Conservation (phyloP, 35 echinoderm and acorn worm species). For the Lytechinus pictus region DNA sequence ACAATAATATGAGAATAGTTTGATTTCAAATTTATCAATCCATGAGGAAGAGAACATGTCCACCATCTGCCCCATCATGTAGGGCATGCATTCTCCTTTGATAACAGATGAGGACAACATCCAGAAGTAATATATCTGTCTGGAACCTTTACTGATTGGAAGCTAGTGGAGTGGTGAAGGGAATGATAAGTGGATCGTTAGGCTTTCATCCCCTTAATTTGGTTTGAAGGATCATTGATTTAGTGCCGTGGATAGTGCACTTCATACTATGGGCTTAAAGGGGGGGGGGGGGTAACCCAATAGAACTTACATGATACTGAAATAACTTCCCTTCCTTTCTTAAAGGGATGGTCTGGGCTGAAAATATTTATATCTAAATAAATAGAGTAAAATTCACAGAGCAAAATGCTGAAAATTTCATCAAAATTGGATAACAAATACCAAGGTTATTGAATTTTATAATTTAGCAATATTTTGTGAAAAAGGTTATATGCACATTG, state of each 20-base stretch:
- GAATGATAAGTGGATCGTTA: background rate
- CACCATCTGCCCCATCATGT: background rate
- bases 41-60: background rate
- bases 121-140: background rate
- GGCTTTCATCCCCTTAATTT: background rate
- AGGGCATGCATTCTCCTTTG: background rate
- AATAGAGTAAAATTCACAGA: too few species aligned
- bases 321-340: too few species aligned
- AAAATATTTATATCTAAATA: too few species aligned
- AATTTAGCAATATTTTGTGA: too few species aligned
- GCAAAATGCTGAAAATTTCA: too few species aligned
- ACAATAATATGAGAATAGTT: background rate
- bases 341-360: too few species aligned
- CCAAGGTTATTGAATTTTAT: too few species aligned
- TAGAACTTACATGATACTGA: too few species aligned
- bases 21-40: background rate
- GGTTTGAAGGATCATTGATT: background rate
- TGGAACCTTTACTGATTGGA: background rate
- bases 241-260: background rate
- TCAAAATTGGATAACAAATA: too few species aligned
- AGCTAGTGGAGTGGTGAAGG: background rate
- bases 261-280: background rate
- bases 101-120: background rate
- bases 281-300: too few species aligned
- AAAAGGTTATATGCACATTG: too few species aligned